Conservation (phyloP, 2,113 vertebrate genomes). For the Daphoenositta chrysoptera region DNA sequence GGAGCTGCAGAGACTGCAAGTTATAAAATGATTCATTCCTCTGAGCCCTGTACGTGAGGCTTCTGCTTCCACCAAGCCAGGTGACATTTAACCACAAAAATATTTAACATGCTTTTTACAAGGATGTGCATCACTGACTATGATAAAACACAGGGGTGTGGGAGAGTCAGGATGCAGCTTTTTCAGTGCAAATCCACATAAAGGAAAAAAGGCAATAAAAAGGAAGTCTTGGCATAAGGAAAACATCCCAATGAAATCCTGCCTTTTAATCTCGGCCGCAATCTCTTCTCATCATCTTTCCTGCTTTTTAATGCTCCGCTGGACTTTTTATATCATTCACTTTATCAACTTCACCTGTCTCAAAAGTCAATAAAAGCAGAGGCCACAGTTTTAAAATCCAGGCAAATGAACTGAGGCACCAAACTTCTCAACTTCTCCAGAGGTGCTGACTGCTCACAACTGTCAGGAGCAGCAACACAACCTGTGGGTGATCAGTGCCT, state of each 20-base stretch:
- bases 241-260: constrained; percentile 21
- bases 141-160: constrained; percentile 18
- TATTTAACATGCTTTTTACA: constrained; percentile 20
- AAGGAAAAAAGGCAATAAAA: constrained; percentile 5
- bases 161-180: constrained; percentile 47
- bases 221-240: constrained; percentile 16
- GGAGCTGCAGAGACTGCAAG: not conserved
- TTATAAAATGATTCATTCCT: not conserved
- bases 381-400: not conserved
- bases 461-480: not conserved
- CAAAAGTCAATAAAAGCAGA: constrained; percentile 9
- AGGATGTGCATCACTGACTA: not conserved
- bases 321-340: constrained; percentile 5
- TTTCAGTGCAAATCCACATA: not conserved
- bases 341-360: constrained; percentile 49
- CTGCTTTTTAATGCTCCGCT: constrained; percentile 15
- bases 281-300: constrained; percentile 15
- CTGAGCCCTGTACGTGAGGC: not conserved
- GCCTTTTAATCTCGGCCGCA: constrained; percentile 3
- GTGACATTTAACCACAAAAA: constrained; percentile 22
- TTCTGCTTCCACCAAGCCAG: not conserved
- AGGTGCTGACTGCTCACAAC: not conserved
- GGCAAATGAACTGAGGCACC: not conserved
- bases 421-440: not conserved
- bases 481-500: not conserved